phyloP scores from a whole-genome alignment of 1,140 invertebrate species.

The Lasioglossum albipes region DNA sequence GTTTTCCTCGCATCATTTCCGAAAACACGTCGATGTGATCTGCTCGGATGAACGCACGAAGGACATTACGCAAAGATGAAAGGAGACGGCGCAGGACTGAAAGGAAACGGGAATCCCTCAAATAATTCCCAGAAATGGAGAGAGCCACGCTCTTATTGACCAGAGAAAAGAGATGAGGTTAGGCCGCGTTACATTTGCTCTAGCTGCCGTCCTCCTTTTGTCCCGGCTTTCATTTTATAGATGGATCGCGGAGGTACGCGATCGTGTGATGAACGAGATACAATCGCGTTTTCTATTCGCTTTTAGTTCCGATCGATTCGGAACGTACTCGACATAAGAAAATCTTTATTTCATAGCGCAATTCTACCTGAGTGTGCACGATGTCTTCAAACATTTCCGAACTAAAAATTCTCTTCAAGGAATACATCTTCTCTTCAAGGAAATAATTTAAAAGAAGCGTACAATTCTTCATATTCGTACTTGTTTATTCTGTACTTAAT shows the following conservation, averaged over 20 bases:
- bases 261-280: conserved; percentile 60
- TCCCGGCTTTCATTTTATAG: conserved; percentile 69
- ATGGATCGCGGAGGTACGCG: conserved; percentile 69
- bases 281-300: conserved; percentile 23
- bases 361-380: not conserved
- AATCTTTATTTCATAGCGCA: not conserved
- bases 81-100: conserved; percentile 32
- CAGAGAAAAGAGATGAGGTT: conserved; percentile 35
- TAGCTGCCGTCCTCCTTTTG: conserved; percentile 37
- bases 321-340: not conserved
- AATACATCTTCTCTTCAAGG: too few relatives aligned
- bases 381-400: too few relatives aligned
- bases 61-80: conserved; percentile 38
- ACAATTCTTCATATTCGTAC: too few relatives aligned
- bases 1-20: not conserved
- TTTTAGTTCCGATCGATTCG: conserved; percentile 30
- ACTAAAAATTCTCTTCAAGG: too few relatives aligned
- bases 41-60: not conserved
- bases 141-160: conserved; percentile 50
- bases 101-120: conserved; percentile 39
- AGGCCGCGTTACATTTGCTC: conserved; percentile 21
- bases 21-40: conserved; percentile 9
- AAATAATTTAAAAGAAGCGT: too few relatives aligned
- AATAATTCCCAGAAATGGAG: conserved; percentile 57
- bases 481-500: too few relatives aligned